Evolutionary conservation across 2,797 vertebrate genomes (phyloP).

Genomic region (Hylomyscus alleni): DNA sequence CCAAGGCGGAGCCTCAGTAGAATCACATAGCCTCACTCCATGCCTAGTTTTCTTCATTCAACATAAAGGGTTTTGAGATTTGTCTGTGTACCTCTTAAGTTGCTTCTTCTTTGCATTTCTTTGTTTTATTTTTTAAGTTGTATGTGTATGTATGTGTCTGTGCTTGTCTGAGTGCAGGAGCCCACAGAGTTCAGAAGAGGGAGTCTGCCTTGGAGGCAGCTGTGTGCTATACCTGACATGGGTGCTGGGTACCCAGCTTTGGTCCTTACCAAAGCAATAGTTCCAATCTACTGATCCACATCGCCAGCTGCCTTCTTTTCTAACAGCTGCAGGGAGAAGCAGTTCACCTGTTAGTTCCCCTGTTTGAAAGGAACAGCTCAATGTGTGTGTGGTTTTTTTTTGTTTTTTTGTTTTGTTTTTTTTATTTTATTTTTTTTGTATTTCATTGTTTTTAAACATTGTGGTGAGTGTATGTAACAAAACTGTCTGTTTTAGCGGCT

Average conservation of each 20-base stretch:
- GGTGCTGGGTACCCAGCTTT: neutral
- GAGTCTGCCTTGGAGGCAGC: no score
- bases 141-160: neutral
- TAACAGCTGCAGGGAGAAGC: neutral
- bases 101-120: neutral
- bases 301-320: neutral
- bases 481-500: neutral
- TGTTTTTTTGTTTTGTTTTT: no score
- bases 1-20: rapidly evolving
- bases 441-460: neutral
- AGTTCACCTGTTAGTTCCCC: neutral
- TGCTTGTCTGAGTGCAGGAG: neutral
- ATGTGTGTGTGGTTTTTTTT: neutral
- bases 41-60: neutral
- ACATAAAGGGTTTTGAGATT: neutral
- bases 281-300: neutral
- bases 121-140: neutral
- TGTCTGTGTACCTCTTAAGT: neutral
- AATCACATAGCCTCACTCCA: rapidly evolving
- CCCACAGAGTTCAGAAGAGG: neutral
- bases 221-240: neutral
- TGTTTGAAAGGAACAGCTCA: neutral
- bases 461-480: neutral
- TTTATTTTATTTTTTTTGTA: no score
- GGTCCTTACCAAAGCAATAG: neutral